Base-by-base conservation (phyloP, 2,797 vertebrate genomes). In the Hydrocynus forskahlii region DNA sequence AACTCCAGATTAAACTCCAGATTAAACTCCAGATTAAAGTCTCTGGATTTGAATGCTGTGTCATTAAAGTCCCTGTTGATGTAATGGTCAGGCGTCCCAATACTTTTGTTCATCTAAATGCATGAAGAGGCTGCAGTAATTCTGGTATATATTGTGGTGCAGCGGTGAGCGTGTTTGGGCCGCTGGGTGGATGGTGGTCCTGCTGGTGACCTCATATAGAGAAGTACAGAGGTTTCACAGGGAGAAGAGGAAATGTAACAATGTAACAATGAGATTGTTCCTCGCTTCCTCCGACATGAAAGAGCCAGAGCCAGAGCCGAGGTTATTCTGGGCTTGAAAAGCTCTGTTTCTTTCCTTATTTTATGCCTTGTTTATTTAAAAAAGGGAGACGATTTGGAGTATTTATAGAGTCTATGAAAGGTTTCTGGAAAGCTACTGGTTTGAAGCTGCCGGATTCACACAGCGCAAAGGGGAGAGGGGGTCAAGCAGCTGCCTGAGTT, bases 251-350 rank as follows among this genome's bases (percentile, higher is more conserved):
- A 95, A 94, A 95, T 94, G 94, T 94, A 95, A 95, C 94, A 95
- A 95, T 95, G 93, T 85, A 95, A 95, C 93, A 95, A 95, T 94
- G 93, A 92, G 90, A 94, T 94, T 95, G 94, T 94, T 94, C 90
- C 86, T 88, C 76, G 89, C 93, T 95, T 95, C 94, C 92, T 93
- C 82, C 70, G 80, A 95, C 93, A 95, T 95, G 93, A 95, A 95
- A 95, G 94, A 88, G 80, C 81, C 75, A 35, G 85, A 83, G 89
- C 90, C 89, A 91, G 89, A 90, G 80, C 86, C 85, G 66, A 14
- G 40, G 85, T 89, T 95, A 95, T 95, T 95, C 92, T 92, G 64
- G 87, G 89, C 89, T 92, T 91, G 91, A 91, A 94, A 95, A 94
- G 93, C 85, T 86, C 85, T 23, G 82, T 90, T 91, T 88, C 87